Base-by-base conservation (phyloP, 64 coral and sea anemone genomes). In the Catalaphyllia jardinei region DNA sequence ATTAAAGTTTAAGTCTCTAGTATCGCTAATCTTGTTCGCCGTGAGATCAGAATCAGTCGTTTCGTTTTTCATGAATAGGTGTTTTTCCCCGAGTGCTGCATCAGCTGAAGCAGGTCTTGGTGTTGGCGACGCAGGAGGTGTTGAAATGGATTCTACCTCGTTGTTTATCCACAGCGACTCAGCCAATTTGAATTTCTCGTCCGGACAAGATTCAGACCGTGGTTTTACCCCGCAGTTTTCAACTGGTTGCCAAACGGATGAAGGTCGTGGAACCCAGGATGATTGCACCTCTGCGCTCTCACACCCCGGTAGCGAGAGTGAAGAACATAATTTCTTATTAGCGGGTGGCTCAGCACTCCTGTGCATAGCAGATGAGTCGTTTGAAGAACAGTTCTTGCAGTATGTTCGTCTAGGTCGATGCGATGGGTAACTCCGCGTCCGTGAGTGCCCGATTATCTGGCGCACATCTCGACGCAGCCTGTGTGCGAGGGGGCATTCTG, bases 101-200 rank as follows among this genome's bases (percentile, higher is more conserved):
- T 92, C 77, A n/a, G 94, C 94, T 55, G 94, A 96, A 28, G 94
- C 94, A 29, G 94, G 94, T 61, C 94, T 83, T 24, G 91, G 94
- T 64, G 94, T 96, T 31, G 94, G 94, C 7, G 94, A 96, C 30
- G 81, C 94, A 19, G 94, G 94, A 38, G 94, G 94, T 59, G 94
- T 96, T 55, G 94, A 96, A 33, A 96, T 96, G 33, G 77, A 79
- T 19, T 86, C 67, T 52, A 69, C 87, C 54, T 78, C 67, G 46
- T 49, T 76, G 88, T 22, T 80, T 89, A 80, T 78, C 24, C 65
- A 51, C 12, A 71, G 63, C 49, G 78, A 54, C 71, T 62, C 60
- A 10, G 72, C 60, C 57, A 62, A 50, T 61, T 74, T 75, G 55
- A 72, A 31, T 60, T 73, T 81, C 54, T 91, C 79, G 42, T 80